Base-by-base conservation (phyloP, 2,888 invertebrate genomes). In the Cheilosia impressa region DNA sequence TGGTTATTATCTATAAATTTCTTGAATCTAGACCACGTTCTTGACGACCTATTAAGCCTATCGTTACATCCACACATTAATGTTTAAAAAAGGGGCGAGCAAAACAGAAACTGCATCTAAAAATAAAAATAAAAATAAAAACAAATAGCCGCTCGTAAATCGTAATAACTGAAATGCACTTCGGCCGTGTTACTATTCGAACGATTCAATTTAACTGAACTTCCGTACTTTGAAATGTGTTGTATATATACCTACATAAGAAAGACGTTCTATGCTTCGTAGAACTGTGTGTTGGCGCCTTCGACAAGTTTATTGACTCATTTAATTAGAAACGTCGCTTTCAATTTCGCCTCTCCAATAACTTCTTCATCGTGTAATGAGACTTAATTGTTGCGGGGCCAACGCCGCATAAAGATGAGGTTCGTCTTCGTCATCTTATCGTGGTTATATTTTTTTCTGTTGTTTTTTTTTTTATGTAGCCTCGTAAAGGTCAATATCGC, bases 21-120 rank as follows among this genome's bases (percentile, higher is more conserved):
- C 75, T 69, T 52, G 68, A 85, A 85, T 85, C 76, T 85, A 85
- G 85, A 76, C 81, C 85, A 85, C 76, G 81, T 77, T 68, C 81
- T 85, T 85, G 85, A 68, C 85, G 85, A 85, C 85, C 85, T 72
- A 85, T 76, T 81, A 85, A 85, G 77, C 72, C 81, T 72, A 76
- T 85, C 81, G 71, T 68, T 68, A 68, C 55, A 52, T 63, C 24
- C 41, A 34, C 52, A 73, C 1, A n/a, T n/a, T n/a, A n/a, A n/a
- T 24, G 62, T 69, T 66, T 55, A 43, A 62, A 63, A 41, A 24
- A 7, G 9, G 5, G 34, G 13, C 15, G n/a, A 58, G n/a, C 0
- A 75, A 47, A 60, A 71, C 31, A 65, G 60, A 58, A 57, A 66
- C 2, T 31, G 9, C 24, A 75, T 15, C 55, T 72, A 75, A 75